A percentile compares a stretch with the other conserved stretches of the same genome.
phyloP scores from a whole-genome alignment of 2,113 vertebrate genomes.

The Capreolus pygargus region DNA sequence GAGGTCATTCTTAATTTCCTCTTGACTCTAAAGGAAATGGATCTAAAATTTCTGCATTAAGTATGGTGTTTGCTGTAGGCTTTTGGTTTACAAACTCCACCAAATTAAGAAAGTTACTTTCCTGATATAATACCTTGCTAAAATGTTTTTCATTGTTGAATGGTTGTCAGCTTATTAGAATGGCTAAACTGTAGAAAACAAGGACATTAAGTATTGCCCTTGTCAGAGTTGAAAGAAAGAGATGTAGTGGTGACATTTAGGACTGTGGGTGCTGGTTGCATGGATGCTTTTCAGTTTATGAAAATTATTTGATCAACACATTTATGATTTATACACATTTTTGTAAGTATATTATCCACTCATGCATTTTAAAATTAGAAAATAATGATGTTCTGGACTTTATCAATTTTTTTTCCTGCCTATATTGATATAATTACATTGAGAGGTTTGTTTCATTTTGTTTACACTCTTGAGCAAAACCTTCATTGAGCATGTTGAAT shows the following conservation, averaged over 20 bases:
- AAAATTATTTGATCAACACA: background rate
- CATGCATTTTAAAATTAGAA: background rate
- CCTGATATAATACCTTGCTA: background rate
- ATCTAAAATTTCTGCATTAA: background rate
- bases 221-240: background rate
- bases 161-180: background rate
- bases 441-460: background rate
- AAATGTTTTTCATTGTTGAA: background rate
- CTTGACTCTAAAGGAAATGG: background rate
- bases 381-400: background rate
- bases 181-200: background rate
- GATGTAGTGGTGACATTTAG: background rate
- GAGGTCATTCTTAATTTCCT: background rate
- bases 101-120: background rate
- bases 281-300: background rate
- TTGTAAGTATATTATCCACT: background rate
- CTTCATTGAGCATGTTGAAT: background rate
- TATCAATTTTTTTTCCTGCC: background rate
- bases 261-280: background rate
- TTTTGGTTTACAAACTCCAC: background rate
- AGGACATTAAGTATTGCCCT: background rate
- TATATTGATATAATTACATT: background rate
- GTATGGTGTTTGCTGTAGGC: background rate
- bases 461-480: background rate
- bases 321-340: background rate